Percentiles rank a stretch among this genome's conserved stretches.
These are phyloP conservation scores for Ectropis grisescens DNA, from an alignment of 1,140 invertebrate genomes.

Conservation along the genomic window DNA sequence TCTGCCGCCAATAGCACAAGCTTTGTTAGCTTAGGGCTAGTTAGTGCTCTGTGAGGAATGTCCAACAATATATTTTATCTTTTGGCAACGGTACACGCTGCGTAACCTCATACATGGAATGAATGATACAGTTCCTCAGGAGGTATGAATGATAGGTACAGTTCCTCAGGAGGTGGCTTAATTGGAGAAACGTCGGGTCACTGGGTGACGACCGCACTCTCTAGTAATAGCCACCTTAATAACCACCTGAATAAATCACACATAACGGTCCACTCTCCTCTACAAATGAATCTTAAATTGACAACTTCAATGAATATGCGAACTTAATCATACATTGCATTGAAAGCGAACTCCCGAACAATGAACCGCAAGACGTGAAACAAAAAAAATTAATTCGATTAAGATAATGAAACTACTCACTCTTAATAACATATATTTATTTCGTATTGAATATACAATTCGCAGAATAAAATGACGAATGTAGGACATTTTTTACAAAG, in stretches of 20 bases:
- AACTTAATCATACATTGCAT: conserved; percentile 26
- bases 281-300: conserved; percentile 42
- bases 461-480: conserved; percentile 8
- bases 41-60: too few relatives aligned
- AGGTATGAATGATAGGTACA: conserved; percentile 6
- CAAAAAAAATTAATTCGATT: conserved; percentile 13
- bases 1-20: too few relatives aligned
- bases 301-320: conserved; percentile 32
- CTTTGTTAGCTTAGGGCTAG: too few relatives aligned
- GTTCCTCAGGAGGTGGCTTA: conserved; percentile 21
- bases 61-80: too few relatives aligned
- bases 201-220: conserved; percentile 35
- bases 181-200: conserved; percentile 37
- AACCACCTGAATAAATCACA: conserved; percentile 39
- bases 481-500: conserved; percentile 1
- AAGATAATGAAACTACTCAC: background rate
- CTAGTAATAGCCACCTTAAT: conserved; percentile 17
- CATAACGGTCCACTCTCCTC: conserved; percentile 32
- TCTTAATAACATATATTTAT: conserved; percentile 20
- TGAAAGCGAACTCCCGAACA: too few relatives aligned
- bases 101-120: too few relatives aligned
- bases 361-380: conserved; percentile 10
- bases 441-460: conserved; percentile 14
- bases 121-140: too few relatives aligned
- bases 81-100: too few relatives aligned